Base-by-base conservation (phyloP, 2,888 invertebrate species). In the Ypsolopha scabrella region DNA sequence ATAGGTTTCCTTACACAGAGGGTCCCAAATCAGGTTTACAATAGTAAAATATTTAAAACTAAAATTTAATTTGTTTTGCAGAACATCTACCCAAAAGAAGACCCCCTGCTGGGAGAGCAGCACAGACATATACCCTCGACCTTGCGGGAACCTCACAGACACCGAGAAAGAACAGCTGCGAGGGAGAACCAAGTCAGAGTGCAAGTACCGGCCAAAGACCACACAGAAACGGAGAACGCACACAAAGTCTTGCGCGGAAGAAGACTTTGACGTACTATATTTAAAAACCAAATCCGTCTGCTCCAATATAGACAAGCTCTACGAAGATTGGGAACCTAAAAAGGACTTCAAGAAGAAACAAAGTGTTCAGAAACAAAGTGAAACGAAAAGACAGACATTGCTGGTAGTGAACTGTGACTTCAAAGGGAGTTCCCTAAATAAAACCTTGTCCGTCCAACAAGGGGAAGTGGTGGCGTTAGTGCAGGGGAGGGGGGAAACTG, bases 101-200 rank as follows among this genome's bases (percentile, higher is more conserved):
- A 89, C 88, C 0, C 93, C 90, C 0, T 94, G 94, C 64, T 94
- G 94, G 94, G 94, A 94, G 65, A 92, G 92, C 60, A 92, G 91
- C 60, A 92, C 92, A 0, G 94, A 94, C 70, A 90, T 94, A 52
- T 94, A 94, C 69, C 94, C 94, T 2, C 90, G 90, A 50, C 94
- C 94, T 0, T 90, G 93, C 56, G 93, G 94, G 11, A 94, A 94
- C 70, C 90, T 93, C 79, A 94, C 94, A 0, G 94, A 94, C 71
- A 92, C 89, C 7, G 94, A 94, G 65, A 94, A 94, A 64, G 90
- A 89, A 58, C 87, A 89, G 7, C 64, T 90, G 8, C 82, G 89
- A 1, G 88, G 88, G 0, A 88, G 91, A 53, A 89, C 92, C 0
- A 89, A 90, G 44, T 93, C 93, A 0, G 93, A 93, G 65, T 90